Percentiles rank a stretch among this genome's conserved stretches.
phyloP scores from a whole-genome alignment of 1,140 invertebrate species.

The Papilio dardanus region DNA sequence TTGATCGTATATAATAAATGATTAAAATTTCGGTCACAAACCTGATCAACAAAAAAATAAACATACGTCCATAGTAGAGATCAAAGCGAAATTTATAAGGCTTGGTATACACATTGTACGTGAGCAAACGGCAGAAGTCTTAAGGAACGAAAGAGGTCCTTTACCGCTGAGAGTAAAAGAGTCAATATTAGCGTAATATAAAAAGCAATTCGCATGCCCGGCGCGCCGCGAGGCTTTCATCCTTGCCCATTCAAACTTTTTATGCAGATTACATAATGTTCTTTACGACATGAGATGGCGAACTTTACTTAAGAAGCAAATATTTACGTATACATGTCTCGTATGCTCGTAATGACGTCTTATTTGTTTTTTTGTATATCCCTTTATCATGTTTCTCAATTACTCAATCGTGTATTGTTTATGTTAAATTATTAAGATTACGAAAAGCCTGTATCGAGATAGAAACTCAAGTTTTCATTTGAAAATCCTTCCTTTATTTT shows the following conservation, averaged over 20 bases:
- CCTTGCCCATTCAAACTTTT: slow-evolving; percentile 76
- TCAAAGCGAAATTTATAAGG: slow-evolving; percentile 30
- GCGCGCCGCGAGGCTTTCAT: slow-evolving; percentile 71
- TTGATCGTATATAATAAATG: background rate
- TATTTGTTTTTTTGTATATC: slow-evolving; percentile 35
- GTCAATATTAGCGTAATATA: slow-evolving; percentile 73
- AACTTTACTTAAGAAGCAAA: slow-evolving; percentile 76
- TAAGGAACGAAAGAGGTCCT: slow-evolving; percentile 36
- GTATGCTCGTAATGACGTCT: slow-evolving; percentile 41
- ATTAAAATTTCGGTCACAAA: background rate
- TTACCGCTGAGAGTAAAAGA: slow-evolving; percentile 56
- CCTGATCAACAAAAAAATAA: background rate
- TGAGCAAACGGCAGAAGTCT: slow-evolving; percentile 34
- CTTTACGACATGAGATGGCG: slow-evolving; percentile 76
- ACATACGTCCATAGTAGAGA: slow-evolving; percentile 23
- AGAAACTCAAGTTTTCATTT: too few relatives aligned
- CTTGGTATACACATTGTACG: slow-evolving; percentile 30
- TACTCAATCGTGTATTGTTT: background rate
- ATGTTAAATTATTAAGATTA: background rate
- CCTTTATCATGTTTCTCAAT: background rate
- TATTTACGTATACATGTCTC: slow-evolving; percentile 59
- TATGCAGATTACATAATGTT: slow-evolving; percentile 79
- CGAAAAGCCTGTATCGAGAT: too few relatives aligned
- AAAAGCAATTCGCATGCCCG: slow-evolving; percentile 77
- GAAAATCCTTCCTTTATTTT: too few relatives aligned